Evolutionary conservation across 2,113 vertebrate genomes (phyloP), one percentile per base, ranked within the genome.

Genomic region (Hemiscyllium ocellatum): DNA sequence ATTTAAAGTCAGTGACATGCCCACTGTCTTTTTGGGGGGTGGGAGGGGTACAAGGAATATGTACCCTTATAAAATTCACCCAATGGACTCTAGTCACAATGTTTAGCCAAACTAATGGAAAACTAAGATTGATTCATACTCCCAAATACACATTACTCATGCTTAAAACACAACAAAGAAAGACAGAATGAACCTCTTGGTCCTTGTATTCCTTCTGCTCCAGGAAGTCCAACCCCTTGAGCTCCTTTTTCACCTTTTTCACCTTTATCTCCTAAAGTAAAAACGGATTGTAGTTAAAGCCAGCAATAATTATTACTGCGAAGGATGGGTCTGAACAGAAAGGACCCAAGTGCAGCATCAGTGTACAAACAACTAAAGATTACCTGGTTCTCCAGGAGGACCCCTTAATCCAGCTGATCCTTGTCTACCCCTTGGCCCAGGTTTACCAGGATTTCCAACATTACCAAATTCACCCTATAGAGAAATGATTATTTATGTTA

Each of bases 401-500:
- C 97, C 98, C 52, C 97, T 96, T 87, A 96, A 96, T 89, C 98
- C 97, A 96, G 97, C 97, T 96, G 97, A 47, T 47, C 97, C 97
- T 93, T 61, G 78, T 95, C 97, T 97, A 5, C 97, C 97, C 96
- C 96, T 97, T 78, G 76, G 94, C 0, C 97, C 98, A 96, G 96
- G 96, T n/a, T 96, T 76, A 96, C 97, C 97, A 95, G 97, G 97
- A 8, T 96, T 94, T 94, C 97, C 97, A 4, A 96, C 52, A 96
- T 97, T 97, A 83, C 97, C 97, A 86, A 96, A 66, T 97, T 98
- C 98, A 19, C 97, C 98, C 97, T 97, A 95, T 96, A 72, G 76
- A 68, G 66, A 96, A 52, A 70, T 95, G 24, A 96, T 12, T 52
- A 26, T 24, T 50, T 37, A 80, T n/a, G 5, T 86, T 86, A 47